These are phyloP conservation scores for Carcharodon carcharias DNA, from an alignment of 2,797 vertebrate genomes.

Conservation along the genomic window DNA sequence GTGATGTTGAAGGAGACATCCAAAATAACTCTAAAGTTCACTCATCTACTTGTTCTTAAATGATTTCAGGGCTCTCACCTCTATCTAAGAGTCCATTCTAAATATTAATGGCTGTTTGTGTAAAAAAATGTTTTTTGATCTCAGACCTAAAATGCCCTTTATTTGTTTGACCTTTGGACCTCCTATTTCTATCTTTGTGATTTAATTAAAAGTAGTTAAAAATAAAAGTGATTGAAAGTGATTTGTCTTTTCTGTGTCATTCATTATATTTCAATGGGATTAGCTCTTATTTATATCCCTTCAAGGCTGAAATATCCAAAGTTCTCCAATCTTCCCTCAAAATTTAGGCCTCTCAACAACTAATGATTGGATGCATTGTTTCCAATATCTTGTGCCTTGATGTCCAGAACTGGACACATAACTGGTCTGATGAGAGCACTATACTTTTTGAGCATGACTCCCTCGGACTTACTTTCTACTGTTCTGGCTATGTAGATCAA, in stretches of 20 bases:
- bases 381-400: not conserved
- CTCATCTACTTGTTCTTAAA: not conserved
- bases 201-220: not conserved
- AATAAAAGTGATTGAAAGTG: too few species aligned
- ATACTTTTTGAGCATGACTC: not conserved
- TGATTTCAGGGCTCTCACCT: not conserved
- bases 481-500: not conserved
- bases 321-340: not conserved
- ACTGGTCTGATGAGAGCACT: not conserved
- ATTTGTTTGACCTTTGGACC: not conserved
- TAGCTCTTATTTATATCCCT: not conserved
- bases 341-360: not conserved
- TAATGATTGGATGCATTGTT: not conserved
- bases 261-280: not conserved
- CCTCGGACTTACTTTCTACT: not conserved
- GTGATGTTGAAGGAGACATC: not conserved
- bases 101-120: not conserved
- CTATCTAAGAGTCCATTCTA: not conserved
- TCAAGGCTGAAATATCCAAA: not conserved
- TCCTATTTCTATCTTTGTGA: not conserved
- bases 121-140: not conserved
- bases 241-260: not conserved
- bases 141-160: not conserved
- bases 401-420: not conserved
- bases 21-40: not conserved